Base-by-base conservation (phyloP, 2,797 vertebrate genomes). In the Poecilia wingei region DNA sequence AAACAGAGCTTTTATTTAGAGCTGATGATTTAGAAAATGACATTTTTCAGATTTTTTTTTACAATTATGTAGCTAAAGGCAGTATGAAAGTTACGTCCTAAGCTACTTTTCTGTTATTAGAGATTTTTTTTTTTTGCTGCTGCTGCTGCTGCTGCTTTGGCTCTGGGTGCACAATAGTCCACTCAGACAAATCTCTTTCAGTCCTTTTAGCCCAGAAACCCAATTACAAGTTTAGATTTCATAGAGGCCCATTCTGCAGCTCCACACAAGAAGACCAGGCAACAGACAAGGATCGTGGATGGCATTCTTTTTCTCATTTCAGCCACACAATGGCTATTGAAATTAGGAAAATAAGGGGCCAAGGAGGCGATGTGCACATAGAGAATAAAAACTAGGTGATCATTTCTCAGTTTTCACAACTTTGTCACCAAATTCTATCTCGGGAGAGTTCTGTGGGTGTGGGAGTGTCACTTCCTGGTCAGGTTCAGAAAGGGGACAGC, bases 201-300 rank as follows among this genome's bases (percentile, higher is more conserved):
- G 72, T 39, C 33, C 61, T 85, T 71, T 82, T 69, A 88, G 33
- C 68, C 78, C 82, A 88, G 82, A 89, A 87, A 92, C 83, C 85
- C 72, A 73, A 90, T 88, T 89, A 89, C 59, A 81, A 79, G 88
- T 86, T 91, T 86, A 86, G 84, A 87, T 86, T 90, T 84, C 80
- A 88, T 57, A n/a, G 4, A 2, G 77, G 79, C 77, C 83, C 79
- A 81, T 69, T 91, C 59, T 85, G 47, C 73, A 88, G 85, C 74
- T 83, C 51, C 25, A 76, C 46, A 85, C 46, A 72, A 25, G 33
- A 7, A 81, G 57, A 74, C 47, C 59, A 2, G 53, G 80, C 43
- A 83, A 57, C 75, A 86, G 41, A 71, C 55, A 45, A 39, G 41
- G 75, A 28, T 77, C 68, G 79, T 12, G 59, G 75, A 83, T 51